These are phyloP conservation scores for Girardinichthys multiradiatus DNA, from an alignment of 2,113 vertebrate species.

Conservation along the genomic window DNA sequence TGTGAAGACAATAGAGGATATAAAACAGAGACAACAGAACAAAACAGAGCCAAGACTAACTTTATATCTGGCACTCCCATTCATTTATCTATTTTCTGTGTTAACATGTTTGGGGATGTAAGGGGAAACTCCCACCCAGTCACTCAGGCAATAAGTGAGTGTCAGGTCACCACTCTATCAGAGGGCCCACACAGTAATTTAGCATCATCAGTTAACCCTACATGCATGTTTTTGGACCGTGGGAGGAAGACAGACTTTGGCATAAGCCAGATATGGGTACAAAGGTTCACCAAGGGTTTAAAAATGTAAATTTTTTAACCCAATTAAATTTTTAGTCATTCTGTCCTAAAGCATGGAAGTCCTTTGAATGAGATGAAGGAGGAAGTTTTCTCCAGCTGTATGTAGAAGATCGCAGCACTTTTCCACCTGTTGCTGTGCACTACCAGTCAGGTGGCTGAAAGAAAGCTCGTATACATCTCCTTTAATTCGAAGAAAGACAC, in stretches of 20 bases:
- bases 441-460: too few relatives aligned
- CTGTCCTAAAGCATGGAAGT: not conserved
- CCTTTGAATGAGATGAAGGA: not conserved
- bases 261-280: not conserved
- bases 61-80: not conserved
- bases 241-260: not conserved
- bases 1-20: not conserved
- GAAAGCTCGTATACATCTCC: too few relatives aligned
- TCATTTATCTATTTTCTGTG: too few relatives aligned
- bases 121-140: not conserved
- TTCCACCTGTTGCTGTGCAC: too few relatives aligned
- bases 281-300: too few relatives aligned
- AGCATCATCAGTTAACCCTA: not conserved
- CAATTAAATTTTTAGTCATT: too few relatives aligned
- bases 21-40: not conserved
- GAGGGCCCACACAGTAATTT: not conserved
- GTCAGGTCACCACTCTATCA: not conserved
- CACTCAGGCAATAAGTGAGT: not conserved
- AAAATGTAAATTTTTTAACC: too few relatives aligned
- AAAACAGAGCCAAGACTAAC: not conserved
- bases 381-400: too few relatives aligned
- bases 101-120: not conserved
- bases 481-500: too few relatives aligned
- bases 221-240: not conserved
- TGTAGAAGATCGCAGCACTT: too few relatives aligned